Base-by-base conservation (phyloP, 2,113 vertebrate species). In the Dromaius novaehollandiae region DNA sequence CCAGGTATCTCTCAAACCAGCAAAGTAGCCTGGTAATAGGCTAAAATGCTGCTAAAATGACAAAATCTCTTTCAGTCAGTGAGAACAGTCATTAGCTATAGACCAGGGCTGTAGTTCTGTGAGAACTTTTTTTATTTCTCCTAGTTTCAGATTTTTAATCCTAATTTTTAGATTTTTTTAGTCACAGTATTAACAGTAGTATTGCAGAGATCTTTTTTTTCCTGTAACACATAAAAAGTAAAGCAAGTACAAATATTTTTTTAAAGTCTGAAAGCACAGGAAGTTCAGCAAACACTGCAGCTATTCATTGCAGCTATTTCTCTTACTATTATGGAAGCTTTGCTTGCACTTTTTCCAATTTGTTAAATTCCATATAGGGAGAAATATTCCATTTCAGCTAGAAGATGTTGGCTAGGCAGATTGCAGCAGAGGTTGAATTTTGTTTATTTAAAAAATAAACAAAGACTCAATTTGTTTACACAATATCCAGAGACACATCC, bases 371-470 rank as follows among this genome's bases (percentile, higher is more conserved):
- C 58, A 82, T 84, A 65, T 76, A 53, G 36, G 53, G 90, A 93
- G 51, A 80, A 84, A 90, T 74, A 77, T 76, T 46, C 77, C 77
- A 73, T 93, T 96, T 50, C 70, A 82, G 30, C 69, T 82, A 76
- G 83, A 71, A 51, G 69, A 91, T 28, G 20, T 58, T 93, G 78
- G 40, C 53, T 79, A 44, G 40, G 50, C 74, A 89, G 48, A 53
- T 18, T 76, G 60, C 68, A 42, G 65, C 82, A 90, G 73, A 17
- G 30, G 64, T 75, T 92, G 71, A 22, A 34, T 71, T 86, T 68
- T 82, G 56, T 90, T 96, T 89, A 48, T 79, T 87, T 81, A 60
- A 83, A 79, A 88, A 86, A 73, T 70, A 94, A 96, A 82, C 63
- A 80, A 89, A 89, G 42, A 34, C 40, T 80, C 70, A 9, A 48